Percentiles rank a stretch among this genome's conserved stretches.
phyloP scores from a whole-genome alignment of 2,113 vertebrate species.

The Athene noctua region DNA sequence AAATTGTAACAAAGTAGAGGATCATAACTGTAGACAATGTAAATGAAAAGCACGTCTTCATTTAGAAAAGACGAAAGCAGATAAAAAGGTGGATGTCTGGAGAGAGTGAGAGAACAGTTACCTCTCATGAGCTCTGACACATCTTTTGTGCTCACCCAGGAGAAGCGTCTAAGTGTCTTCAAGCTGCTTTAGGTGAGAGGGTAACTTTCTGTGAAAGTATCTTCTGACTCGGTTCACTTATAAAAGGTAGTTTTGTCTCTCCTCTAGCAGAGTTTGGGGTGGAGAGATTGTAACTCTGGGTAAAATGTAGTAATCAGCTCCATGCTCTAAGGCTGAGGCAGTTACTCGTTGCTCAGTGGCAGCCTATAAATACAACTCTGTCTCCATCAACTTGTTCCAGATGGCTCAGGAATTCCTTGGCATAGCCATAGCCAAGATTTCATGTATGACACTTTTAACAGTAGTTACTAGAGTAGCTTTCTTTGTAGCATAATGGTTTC shows the following conservation, averaged over 20 bases:
- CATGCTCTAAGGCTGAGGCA: neutral
- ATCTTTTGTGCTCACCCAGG: neutral
- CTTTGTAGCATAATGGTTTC: neutral
- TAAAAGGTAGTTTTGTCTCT: too few relatives aligned
- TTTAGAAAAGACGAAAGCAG: neutral
- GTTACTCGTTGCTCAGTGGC: neutral
- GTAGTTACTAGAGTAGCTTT: neutral
- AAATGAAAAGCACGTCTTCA: neutral
- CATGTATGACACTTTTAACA: neutral
- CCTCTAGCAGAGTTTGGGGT: neutral
- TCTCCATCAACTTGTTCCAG: neutral
- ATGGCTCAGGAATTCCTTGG: neutral
- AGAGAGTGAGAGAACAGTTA: neutral
- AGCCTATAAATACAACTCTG: neutral
- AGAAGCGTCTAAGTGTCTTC: neutral
- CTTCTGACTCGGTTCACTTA: too few relatives aligned
- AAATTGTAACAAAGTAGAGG: neutral
- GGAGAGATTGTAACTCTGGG: neutral
- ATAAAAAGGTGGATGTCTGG: neutral
- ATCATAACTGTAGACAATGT: neutral
- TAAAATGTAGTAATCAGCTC: neutral
- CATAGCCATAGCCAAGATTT: neutral
- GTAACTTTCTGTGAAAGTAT: neutral
- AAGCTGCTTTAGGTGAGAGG: neutral
- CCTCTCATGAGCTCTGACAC: neutral